phyloP scores from a whole-genome alignment of 2,888 invertebrate genomes.

The Pseudococcus jackbeardsleyi region DNA sequence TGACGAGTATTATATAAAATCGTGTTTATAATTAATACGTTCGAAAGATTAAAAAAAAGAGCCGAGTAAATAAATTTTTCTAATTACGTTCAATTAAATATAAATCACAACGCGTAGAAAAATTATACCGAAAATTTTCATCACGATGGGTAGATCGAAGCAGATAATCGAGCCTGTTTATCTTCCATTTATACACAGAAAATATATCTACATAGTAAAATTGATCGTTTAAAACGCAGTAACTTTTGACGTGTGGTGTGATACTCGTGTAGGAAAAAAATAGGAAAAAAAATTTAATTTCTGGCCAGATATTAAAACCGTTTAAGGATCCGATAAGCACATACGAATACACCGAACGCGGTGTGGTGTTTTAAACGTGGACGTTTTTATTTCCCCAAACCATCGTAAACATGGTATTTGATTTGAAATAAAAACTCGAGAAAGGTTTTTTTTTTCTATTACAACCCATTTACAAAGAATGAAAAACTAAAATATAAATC shows the following conservation, averaged over 20 bases:
- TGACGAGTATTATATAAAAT: not conserved
- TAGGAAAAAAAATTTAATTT: constrained; percentile 11
- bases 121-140: not conserved
- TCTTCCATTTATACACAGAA: not conserved
- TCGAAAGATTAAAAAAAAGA: not conserved
- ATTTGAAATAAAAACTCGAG: constrained; percentile 39
- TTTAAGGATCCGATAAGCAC: constrained; percentile 45
- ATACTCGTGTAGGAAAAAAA: not conserved
- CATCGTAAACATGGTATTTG: constrained; percentile 53
- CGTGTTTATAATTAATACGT: too few species aligned
- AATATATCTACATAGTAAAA: not conserved
- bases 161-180: not conserved
- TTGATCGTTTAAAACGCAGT: constrained; percentile 28
- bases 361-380: not conserved
- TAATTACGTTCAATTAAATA: not conserved
- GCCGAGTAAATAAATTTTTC: constrained; percentile 5
- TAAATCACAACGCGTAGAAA: not conserved
- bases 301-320: constrained; percentile 24
- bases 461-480: constrained; percentile 51
- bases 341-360: not conserved
- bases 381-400: constrained; percentile 23
- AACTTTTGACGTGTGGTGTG: constrained; percentile 4
- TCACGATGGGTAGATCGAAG: not conserved
- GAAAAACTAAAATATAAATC: constrained; percentile 42
- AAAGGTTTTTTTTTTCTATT: constrained; percentile 3